A percentile compares a stretch with the other conserved stretches of the same genome.
These are phyloP conservation scores for Pomatostomus ruficeps DNA, from an alignment of 2,113 vertebrate species.

Conservation along the genomic window DNA sequence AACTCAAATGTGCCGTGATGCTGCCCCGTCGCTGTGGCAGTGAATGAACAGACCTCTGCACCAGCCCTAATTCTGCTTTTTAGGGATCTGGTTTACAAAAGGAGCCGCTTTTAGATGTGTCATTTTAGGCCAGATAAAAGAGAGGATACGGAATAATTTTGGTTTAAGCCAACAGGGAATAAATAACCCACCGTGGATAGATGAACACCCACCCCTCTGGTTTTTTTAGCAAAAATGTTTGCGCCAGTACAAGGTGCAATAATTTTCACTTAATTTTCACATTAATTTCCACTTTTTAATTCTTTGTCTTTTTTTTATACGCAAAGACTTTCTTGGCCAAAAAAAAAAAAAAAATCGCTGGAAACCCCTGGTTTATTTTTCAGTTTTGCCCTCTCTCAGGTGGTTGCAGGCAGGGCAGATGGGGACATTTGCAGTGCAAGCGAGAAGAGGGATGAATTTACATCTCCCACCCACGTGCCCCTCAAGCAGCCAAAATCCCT, in stretches of 20 bases:
- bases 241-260: not conserved
- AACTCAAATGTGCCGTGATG: fast-evolving
- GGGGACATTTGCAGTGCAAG: not conserved
- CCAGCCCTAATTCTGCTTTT: not conserved
- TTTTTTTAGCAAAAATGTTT: not conserved
- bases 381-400: not conserved
- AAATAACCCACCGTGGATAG: not conserved
- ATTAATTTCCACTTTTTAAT: not conserved
- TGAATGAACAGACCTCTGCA: not conserved
- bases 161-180: not conserved
- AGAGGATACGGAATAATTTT: not conserved
- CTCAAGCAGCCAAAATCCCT: not conserved
- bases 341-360: not conserved
- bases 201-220: not conserved
- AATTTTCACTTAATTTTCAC: too few relatives aligned
- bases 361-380: not conserved
- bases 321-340: not conserved
- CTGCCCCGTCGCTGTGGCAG: not conserved
- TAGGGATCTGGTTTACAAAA: not conserved
- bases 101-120: not conserved
- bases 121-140: not conserved
- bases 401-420: not conserved
- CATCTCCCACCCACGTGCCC: not conserved
- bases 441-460: not conserved
- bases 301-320: not conserved